These are phyloP conservation scores for Cervus canadensis DNA, from an alignment of 2,113 vertebrate species.

Conservation along the genomic window DNA sequence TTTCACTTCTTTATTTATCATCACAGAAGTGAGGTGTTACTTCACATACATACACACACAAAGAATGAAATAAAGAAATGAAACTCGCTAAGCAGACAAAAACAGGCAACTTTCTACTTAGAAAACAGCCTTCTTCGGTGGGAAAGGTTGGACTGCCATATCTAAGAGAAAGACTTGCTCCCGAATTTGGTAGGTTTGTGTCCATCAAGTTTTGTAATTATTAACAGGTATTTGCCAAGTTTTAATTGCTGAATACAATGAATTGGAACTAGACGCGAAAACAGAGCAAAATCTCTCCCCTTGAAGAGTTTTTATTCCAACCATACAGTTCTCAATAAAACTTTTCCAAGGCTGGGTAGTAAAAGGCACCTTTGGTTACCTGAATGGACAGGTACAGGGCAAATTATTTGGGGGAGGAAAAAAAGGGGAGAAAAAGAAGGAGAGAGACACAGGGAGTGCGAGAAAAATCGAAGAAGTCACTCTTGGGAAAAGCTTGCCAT, in stretches of 20 bases:
- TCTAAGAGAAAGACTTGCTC: constrained; percentile 62
- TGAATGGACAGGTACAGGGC: constrained; percentile 87
- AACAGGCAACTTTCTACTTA: constrained; percentile 83
- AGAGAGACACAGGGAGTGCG: not conserved
- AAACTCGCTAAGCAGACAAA: constrained; percentile 83
- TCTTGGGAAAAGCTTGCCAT: constrained; percentile 62
- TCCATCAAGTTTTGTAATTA: constrained; percentile 76
- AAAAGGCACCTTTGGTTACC: constrained; percentile 84
- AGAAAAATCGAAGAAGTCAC: constrained; percentile 52
- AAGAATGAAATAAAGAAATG: constrained; percentile 87
- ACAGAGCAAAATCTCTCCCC: constrained; percentile 30
- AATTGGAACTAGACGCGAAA: constrained; percentile 44
- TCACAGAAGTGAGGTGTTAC: constrained; percentile 84
- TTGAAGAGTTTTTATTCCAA: constrained; percentile 55
- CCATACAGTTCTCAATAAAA: constrained; percentile 67
- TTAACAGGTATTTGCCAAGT: constrained; percentile 86
- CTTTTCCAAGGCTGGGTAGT: constrained; percentile 70
- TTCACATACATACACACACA: constrained; percentile 78
- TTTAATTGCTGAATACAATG: constrained; percentile 77
- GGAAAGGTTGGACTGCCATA: constrained; percentile 59
- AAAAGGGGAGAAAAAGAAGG: not conserved
- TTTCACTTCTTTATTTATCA: constrained; percentile 88
- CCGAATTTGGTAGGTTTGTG: constrained; percentile 64
- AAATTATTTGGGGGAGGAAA: constrained; percentile 54
- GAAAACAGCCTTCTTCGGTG: constrained; percentile 78